Evolutionary conservation across 2,888 invertebrate species (phyloP).

Genomic region (Rhagium mordax): DNA sequence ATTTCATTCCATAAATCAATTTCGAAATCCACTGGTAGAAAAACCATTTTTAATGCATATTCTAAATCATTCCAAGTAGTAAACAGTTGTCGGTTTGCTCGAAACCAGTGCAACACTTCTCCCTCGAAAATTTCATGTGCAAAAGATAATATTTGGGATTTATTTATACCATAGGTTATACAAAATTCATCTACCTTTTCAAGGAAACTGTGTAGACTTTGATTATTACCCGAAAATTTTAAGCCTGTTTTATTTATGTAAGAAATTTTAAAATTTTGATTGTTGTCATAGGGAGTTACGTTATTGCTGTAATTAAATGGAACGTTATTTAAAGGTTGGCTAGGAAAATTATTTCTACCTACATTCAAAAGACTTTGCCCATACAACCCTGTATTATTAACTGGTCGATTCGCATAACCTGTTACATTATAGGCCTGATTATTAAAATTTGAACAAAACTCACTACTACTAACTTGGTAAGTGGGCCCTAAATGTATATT

Average conservation of each 20-base stretch:
- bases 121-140: not conserved
- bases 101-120: not conserved
- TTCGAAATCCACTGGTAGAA: conserved; percentile 1
- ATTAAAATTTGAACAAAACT: too few species aligned
- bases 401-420: too few species aligned
- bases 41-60: not conserved
- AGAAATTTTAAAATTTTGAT: not conserved
- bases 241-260: not conserved
- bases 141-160: not conserved
- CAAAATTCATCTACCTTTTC: not conserved
- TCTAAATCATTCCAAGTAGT: not conserved
- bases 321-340: not conserved
- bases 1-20: conserved; percentile 14
- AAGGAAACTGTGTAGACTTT: not conserved
- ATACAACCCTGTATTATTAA: too few species aligned
- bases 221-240: not conserved
- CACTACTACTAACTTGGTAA: too few species aligned
- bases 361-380: not conserved
- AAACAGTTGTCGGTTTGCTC: not conserved
- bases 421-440: too few species aligned
- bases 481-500: too few species aligned
- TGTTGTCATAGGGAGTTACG: not conserved
- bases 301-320: not conserved
- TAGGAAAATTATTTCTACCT: not conserved
- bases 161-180: not conserved